Base-by-base conservation (phyloP, 1,140 invertebrate genomes). In the Drosophila burlai region DNA sequence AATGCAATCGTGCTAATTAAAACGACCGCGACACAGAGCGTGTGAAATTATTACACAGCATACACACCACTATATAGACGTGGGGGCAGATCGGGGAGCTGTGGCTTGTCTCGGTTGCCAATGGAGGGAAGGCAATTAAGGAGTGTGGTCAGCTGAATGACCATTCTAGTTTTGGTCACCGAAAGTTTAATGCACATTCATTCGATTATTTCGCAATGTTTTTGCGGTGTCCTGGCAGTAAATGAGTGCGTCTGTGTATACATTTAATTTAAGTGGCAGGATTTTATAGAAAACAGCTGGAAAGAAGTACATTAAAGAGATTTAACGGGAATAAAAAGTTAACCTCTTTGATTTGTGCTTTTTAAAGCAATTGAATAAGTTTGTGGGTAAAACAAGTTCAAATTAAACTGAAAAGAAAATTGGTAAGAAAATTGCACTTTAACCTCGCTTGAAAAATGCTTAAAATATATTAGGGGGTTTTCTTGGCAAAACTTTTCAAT, bases 1-100 rank as follows among this genome's bases (percentile, higher is more conserved):
- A 85, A 90, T 89, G 81, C 85, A 90, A 85, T 89, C 85, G 78
- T 74, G 85, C 76, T 91, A 90, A 90, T 90, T 90, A 91, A 85
- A 90, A 73, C 78, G 81, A 90, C 85, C 85, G 85, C 85, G 81
- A 69, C 75, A 79, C 78, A 73, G 81, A 67, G 78, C 85, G 85
- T 87, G 84, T 79, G 81, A 87, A 89, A 87, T 84, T 84, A 87
- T 87, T 81, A 74, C 71, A 77, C 54, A 64, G 63, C 45, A 50
- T 31, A 57, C n/a, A 54, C 9, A 29, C n/a, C 13, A 24, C 24
- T 6, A 34, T 34, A 61, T 43, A 64, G 64, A 79, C 49, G 52
- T 47, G 66, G 54, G 52, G 34, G 34, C 61, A 46, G 63, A 69
- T 54, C 21, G 54, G 58, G 45, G 21, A 36, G 21, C 36, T 50